A percentile compares a stretch with the other conserved stretches of the same genome.
Evolutionary conservation across 1,140 invertebrate species (phyloP).

Genomic region (Yoshiicerus persimilis): DNA sequence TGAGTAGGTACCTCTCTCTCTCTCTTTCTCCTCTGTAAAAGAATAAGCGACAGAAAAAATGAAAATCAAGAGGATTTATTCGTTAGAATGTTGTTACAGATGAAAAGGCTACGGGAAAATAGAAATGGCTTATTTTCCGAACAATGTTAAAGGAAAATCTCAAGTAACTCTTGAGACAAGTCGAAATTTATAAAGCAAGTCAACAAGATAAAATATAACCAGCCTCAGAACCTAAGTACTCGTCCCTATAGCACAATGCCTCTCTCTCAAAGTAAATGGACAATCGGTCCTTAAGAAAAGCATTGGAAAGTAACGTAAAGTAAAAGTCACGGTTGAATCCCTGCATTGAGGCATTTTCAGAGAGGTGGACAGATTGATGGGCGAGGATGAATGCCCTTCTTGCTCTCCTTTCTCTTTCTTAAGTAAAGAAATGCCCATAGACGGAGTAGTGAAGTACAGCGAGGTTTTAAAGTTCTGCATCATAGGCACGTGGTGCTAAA

Average conservation of each 20-base stretch:
- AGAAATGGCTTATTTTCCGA: conserved; percentile 1
- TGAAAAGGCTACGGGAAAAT: background rate
- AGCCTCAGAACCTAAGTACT: background rate
- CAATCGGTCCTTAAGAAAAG: background rate
- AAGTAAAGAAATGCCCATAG: background rate
- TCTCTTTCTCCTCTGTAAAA: too few species aligned
- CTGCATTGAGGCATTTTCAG: background rate
- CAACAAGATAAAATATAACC: conserved; percentile 1
- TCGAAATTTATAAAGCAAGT: conserved; percentile 18
- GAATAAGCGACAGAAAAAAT: background rate
- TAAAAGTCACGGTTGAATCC: conserved; percentile 12
- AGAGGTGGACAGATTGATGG: conserved; percentile 15
- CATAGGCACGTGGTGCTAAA: too few species aligned
- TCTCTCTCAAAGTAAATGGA: background rate
- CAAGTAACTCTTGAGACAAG: conserved; percentile 1
- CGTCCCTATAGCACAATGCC: background rate
- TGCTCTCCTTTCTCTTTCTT: conserved; percentile 5
- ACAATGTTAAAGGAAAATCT: background rate
- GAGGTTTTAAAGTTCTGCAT: too few species aligned
- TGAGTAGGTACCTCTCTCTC: background rate
- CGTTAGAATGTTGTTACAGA: background rate
- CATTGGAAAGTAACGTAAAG: background rate
- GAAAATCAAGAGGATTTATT: background rate
- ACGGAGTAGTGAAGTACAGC: background rate
- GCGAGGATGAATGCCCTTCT: background rate